Conservation (phyloP, 2,797 vertebrate species). For the Carapus acus region DNA sequence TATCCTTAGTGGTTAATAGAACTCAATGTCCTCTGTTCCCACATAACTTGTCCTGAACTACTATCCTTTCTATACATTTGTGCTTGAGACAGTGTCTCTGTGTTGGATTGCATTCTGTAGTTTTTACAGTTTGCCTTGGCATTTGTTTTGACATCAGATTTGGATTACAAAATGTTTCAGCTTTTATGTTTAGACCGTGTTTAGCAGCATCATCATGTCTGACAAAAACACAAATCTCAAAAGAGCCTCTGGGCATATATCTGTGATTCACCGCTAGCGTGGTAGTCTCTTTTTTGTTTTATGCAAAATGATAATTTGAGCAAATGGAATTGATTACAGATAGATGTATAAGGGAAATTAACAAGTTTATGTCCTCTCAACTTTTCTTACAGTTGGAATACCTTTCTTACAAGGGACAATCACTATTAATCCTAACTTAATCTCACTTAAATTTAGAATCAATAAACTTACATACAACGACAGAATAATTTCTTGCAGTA, state of each 20-base stretch:
- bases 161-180: not conserved
- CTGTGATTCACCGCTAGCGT: not conserved
- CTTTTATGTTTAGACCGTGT: not conserved
- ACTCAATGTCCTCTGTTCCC: conserved; percentile 29
- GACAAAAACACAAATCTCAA: not conserved
- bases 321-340: not conserved
- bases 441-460: too few relatives aligned
- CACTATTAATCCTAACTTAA: too few relatives aligned
- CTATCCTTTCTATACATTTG: conserved; percentile 19
- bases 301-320: not conserved
- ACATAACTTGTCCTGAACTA: conserved; percentile 26
- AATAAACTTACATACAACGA: too few relatives aligned
- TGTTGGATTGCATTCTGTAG: not conserved
- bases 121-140: conserved; percentile 4
- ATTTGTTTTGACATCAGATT: conserved; percentile 1
- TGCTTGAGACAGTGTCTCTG: not conserved
- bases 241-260: not conserved
- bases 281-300: not conserved
- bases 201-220: not conserved
- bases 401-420: too few relatives aligned
- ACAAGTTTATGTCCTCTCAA: too few relatives aligned
- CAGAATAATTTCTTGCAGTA: too few relatives aligned
- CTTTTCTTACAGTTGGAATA: too few relatives aligned
- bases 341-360: too few relatives aligned
- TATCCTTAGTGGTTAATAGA: conserved; percentile 46